A percentile compares a stretch with the other conserved stretches of the same genome.
These are phyloP conservation scores for Microplitis deprimator DNA, from an alignment of 2,888 invertebrate genomes.

Conservation along the genomic window DNA sequence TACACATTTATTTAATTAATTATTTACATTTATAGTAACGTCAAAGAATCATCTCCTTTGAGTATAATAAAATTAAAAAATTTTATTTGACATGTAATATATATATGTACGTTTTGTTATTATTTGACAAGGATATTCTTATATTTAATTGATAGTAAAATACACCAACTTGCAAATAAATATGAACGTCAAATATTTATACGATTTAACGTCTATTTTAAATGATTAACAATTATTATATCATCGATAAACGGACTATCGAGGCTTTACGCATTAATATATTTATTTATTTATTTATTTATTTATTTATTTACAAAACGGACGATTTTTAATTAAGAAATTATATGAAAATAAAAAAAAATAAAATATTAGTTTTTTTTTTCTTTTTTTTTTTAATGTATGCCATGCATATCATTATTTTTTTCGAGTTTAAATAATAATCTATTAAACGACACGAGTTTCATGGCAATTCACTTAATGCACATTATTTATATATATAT, in stretches of 20 bases:
- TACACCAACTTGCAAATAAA: constrained; percentile 15
- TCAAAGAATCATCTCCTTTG: background rate
- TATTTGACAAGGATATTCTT: background rate
- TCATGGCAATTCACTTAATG: constrained; percentile 50
- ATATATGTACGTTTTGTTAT: background rate
- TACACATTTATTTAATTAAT: background rate
- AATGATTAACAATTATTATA: constrained; percentile 31
- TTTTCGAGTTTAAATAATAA: background rate
- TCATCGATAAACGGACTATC: constrained; percentile 37
- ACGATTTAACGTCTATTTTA: constrained; percentile 12
- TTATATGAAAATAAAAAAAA: background rate
- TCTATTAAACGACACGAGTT: constrained; percentile 24
- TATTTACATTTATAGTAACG: constrained; percentile 8
- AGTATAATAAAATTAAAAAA: background rate
- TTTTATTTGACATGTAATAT: background rate
- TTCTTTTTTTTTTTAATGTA: background rate
- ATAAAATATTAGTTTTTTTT: constrained; percentile 5
- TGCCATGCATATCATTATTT: background rate
- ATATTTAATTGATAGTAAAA: background rate
- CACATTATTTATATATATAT: constrained; percentile 12
- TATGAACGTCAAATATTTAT: constrained; percentile 10
- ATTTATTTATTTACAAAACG: background rate
- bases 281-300: background rate
- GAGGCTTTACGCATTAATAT: constrained; percentile 3
- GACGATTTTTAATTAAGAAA: background rate